Evolutionary conservation across 2,888 invertebrate genomes (phyloP).

Genomic region (Apamea crenata): DNA sequence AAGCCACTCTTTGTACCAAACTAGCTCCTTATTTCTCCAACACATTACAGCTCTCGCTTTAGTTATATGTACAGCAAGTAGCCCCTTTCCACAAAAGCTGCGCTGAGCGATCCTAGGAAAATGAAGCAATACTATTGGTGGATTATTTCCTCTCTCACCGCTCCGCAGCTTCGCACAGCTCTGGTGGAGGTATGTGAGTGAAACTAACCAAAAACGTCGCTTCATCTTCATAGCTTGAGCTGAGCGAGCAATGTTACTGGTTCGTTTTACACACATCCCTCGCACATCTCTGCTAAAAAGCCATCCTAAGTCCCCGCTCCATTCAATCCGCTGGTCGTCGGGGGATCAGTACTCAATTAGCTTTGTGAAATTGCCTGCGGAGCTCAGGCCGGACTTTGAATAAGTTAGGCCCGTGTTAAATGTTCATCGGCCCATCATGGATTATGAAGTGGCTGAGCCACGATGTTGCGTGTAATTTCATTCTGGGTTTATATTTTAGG

Average conservation of each 20-base stretch:
- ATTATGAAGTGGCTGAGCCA: conserved; percentile 8
- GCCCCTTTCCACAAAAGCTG: background rate
- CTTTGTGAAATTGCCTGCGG: conserved; percentile 63
- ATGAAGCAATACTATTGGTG: too few species aligned
- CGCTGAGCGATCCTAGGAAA: background rate
- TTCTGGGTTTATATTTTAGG: background rate
- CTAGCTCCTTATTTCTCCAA: background rate
- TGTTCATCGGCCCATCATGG: conserved; percentile 46
- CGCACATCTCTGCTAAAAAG: background rate
- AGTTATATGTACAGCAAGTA: background rate
- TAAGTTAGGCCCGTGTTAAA: conserved; percentile 64
- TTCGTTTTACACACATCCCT: background rate
- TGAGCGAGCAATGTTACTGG: too few species aligned
- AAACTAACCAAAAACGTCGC: background rate
- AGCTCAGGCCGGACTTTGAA: conserved; percentile 64
- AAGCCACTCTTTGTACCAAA: background rate
- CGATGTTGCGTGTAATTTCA: conserved; percentile 31
- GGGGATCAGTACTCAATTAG: conserved; percentile 66
- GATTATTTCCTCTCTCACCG: background rate
- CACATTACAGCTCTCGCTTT: too few species aligned
- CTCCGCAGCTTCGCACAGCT: background rate
- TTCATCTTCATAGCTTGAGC: background rate
- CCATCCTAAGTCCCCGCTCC: conserved; percentile 7
- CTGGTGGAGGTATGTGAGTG: too few species aligned
- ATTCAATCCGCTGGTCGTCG: conserved; percentile 50